Base-by-base conservation (phyloP, 2,113 vertebrate species). In the Anhinga rufa region DNA sequence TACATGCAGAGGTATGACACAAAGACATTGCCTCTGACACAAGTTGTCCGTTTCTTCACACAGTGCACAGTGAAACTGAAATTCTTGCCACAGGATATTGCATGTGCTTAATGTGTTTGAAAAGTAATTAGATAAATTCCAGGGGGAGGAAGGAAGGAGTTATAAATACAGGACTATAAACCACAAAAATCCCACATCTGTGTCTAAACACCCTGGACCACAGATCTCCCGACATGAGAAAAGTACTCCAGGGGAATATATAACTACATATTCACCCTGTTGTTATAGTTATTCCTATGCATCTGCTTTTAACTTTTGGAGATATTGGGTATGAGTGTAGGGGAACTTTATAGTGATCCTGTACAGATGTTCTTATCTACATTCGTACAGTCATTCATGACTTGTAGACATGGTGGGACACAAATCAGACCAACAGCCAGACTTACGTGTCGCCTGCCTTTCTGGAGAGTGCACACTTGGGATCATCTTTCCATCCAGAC, bases 401-500 rank as follows among this genome's bases (percentile, higher is more conserved):
- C 34, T 46, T 85, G 32, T 12, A 74, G 44, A 22, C 3, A 12
- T 29, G n/a, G 12, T 74, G 21, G 36, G 40, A 65, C 46, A 48
- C 21, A 46, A 10, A 52, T 26, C 60, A 84, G 62, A 54, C 11
- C 60, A 70, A 31, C 28, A 90, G 24, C 14, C 32, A 69, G 26
- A 14, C 2, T 61, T 86, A 6, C 12, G 20, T 49, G 17, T 2
- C 14, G 78, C 55, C 44, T 51, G 48, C 10, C 14, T 65, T 78
- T 81, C n/a, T 2, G 3, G 49, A 16, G 31, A 14, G 5, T 17
- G 32, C 9, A 61, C 0, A 0, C 6, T 52, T 61, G 40, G 52
- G 48, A 44, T 74, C 61, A 16, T 62, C 3, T 81, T 20, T 3
- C 26, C 10, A 2, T 28, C n/a, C 38, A 60, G 9, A 22, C 6